Percentiles rank a stretch among this genome's conserved stretches.
Evolutionary conservation across 2,888 invertebrate genomes (phyloP).

Genomic region (Mythimna lalbum): DNA sequence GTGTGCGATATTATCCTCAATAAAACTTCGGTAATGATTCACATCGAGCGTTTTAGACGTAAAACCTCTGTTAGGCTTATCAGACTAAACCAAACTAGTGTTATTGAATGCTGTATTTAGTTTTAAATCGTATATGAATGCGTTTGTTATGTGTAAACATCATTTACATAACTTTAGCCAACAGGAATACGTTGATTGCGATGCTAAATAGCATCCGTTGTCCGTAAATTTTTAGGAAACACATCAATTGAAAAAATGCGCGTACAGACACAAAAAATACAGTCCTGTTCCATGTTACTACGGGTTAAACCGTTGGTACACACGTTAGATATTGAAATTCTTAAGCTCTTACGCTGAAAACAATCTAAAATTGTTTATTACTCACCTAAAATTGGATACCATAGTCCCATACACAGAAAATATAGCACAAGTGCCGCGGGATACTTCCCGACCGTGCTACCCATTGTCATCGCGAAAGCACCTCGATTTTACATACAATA

Average conservation of each 20-base stretch:
- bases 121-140: constrained; percentile 15
- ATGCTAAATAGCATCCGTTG: constrained; percentile 59
- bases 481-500: constrained; percentile 81
- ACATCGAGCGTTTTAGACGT: constrained; percentile 8
- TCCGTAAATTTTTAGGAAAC: constrained; percentile 69
- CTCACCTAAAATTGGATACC: constrained; percentile 85
- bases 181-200: constrained; percentile 64
- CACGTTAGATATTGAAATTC: constrained; percentile 30
- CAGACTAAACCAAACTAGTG: constrained; percentile 8
- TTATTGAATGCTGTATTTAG: constrained; percentile 1
- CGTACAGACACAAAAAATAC: constrained; percentile 62
- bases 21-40: constrained; percentile 12
- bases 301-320: constrained; percentile 14
- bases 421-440: constrained; percentile 83
- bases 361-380: constrained; percentile 65
- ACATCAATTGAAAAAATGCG: constrained; percentile 71
- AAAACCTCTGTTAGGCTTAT: constrained; percentile 21
- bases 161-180: constrained; percentile 34
- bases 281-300: constrained; percentile 54
- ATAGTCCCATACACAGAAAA: constrained; percentile 85
- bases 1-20: constrained; percentile 17
- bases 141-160: constrained; percentile 32
- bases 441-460: constrained; percentile 82
- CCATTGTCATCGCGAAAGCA: constrained; percentile 89
- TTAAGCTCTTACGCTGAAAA: constrained; percentile 35